These are phyloP conservation scores for Drosophila rubida DNA, from an alignment of 2,888 invertebrate species.

Conservation along the genomic window DNA sequence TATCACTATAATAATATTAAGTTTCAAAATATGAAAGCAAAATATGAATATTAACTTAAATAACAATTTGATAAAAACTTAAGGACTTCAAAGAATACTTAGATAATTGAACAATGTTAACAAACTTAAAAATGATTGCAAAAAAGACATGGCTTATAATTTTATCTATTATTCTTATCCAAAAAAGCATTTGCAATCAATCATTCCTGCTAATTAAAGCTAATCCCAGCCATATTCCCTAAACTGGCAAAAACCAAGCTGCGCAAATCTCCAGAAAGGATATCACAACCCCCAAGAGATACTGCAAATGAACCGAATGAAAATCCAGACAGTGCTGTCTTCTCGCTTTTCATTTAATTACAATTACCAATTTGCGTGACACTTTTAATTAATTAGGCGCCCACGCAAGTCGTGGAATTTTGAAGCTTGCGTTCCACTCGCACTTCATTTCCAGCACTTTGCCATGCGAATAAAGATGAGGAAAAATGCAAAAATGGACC, in stretches of 20 bases:
- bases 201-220: neutral
- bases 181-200: no score
- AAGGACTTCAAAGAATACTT: no score
- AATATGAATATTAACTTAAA: no score
- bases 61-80: neutral
- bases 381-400: slow-evolving; percentile 22
- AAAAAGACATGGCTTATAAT: no score
- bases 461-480: slow-evolving; percentile 36
- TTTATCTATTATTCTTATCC: no score
- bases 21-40: no score
- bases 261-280: neutral
- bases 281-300: neutral
- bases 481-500: slow-evolving; percentile 10
- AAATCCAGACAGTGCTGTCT: neutral
- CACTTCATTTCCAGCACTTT: slow-evolving; percentile 7
- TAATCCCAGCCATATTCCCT: neutral
- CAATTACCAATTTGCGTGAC: slow-evolving; percentile 13
- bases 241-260: neutral
- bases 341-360: slow-evolving; percentile 16
- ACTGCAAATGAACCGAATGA: neutral
- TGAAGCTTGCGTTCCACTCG: neutral
- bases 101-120: no score
- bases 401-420: neutral
- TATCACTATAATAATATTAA: no score
- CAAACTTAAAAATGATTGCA: no score